Conservation (phyloP, 2,797 vertebrate genomes). For the Sebastes itinus region DNA sequence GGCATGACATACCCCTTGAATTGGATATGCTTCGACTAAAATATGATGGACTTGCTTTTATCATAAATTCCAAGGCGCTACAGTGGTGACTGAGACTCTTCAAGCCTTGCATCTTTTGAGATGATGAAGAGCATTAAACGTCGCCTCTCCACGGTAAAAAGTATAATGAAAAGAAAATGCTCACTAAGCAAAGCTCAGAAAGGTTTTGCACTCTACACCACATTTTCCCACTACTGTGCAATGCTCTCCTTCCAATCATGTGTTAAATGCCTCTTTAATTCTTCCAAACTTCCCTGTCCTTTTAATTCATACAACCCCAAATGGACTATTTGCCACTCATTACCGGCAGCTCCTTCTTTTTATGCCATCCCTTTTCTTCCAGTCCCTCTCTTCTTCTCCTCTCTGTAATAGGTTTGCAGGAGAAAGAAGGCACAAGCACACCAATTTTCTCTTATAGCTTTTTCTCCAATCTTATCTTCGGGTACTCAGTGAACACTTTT, state of each 20-base stretch:
- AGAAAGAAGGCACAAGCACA: constrained; percentile 43
- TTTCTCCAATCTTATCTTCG: constrained; percentile 65
- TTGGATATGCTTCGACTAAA: constrained; percentile 66
- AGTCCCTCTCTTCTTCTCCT: not conserved
- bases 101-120: constrained; percentile 36
- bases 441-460: constrained; percentile 56
- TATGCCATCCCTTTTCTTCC: constrained; percentile 1
- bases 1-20: constrained; percentile 47
- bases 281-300: not conserved
- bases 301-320: constrained; percentile 28
- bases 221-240: not conserved
- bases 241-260: not conserved
- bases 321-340: constrained; percentile 24
- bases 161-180: constrained; percentile 11
- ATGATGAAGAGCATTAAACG: constrained; percentile 24
- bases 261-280: constrained; percentile 13
- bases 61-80: constrained; percentile 31
- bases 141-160: not conserved
- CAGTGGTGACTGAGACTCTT: constrained; percentile 23
- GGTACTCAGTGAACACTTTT: constrained; percentile 61
- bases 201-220: not conserved
- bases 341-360: not conserved
- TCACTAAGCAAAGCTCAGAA: constrained; percentile 11
- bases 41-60: constrained; percentile 63
- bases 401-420: constrained; percentile 53